Conservation (phyloP, 2,888 invertebrate genomes). For the Suillia variegata region DNA sequence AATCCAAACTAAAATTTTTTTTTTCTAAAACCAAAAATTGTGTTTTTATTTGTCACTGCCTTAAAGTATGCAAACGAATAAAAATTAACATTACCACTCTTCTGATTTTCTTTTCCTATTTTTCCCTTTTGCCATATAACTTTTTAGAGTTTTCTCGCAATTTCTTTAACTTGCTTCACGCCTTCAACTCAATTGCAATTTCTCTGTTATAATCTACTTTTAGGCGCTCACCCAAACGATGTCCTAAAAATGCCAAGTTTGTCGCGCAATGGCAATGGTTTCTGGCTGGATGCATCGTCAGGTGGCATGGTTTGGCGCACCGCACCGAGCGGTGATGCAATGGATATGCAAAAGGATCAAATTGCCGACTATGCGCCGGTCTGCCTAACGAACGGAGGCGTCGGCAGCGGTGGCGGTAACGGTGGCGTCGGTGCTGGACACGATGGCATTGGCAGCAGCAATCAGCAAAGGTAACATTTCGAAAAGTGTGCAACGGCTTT, state of each 20-base stretch:
- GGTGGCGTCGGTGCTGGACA: conserved; percentile 32
- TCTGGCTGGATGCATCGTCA: conserved; percentile 60
- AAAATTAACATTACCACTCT: no score
- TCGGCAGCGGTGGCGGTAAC: conserved; percentile 31
- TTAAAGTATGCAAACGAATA: no score
- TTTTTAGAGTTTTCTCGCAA: not conserved
- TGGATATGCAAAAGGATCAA: conserved; percentile 61
- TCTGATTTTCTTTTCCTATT: no score
- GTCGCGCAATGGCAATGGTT: conserved; percentile 59
- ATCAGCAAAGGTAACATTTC: conserved; percentile 55
- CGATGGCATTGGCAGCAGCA: conserved; percentile 40
- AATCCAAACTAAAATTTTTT: no score
- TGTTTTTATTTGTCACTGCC: no score
- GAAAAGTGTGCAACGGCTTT: no score
- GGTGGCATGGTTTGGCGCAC: conserved; percentile 61
- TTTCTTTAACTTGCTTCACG: not conserved
- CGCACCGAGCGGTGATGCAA: conserved; percentile 52
- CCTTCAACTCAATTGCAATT: not conserved
- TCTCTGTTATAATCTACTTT: conserved; percentile 27
- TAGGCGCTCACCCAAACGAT: conserved; percentile 60
- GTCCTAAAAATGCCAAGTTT: conserved; percentile 62
- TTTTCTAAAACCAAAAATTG: no score
- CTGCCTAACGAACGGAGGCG: conserved; percentile 47
- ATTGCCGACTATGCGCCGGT: conserved; percentile 62
- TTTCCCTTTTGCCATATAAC: not conserved